Conservation (phyloP, 2,113 vertebrate genomes). For the Carollia perspicillata region DNA sequence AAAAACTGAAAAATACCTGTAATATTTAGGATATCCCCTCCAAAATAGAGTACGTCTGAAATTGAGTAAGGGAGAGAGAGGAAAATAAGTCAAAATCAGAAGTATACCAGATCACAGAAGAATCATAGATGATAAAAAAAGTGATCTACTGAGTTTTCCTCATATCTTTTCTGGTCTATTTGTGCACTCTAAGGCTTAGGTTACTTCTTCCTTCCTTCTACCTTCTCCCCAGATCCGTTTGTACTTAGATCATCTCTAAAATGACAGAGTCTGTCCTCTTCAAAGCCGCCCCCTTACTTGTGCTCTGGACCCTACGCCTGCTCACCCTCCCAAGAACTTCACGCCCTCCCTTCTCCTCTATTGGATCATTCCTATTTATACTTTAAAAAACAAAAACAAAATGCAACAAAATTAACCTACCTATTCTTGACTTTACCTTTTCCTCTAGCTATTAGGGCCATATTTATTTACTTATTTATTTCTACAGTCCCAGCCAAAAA, state of each 20-base stretch:
- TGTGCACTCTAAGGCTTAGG: neutral
- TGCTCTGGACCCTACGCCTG: neutral
- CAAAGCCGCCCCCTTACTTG: neutral
- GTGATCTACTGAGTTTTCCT: neutral
- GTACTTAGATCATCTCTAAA: neutral
- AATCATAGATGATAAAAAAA: neutral
- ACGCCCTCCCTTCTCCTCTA: neutral
- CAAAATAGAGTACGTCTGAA: conserved; percentile 63
- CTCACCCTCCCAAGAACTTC: neutral
- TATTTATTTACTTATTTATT: neutral
- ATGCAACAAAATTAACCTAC: neutral
- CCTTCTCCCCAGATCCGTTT: neutral
- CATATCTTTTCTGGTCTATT: neutral
- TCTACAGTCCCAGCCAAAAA: neutral
- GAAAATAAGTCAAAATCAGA: neutral
- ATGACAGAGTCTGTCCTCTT: neutral
- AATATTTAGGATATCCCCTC: conserved; percentile 70
- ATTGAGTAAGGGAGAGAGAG: neutral
- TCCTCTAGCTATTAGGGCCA: neutral
- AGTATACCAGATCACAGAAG: neutral
- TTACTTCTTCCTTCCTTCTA: neutral
- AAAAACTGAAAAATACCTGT: conserved; percentile 58
- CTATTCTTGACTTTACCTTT: neutral
- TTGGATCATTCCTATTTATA: neutral
- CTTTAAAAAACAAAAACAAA: neutral